Percentiles rank a stretch among this genome's conserved stretches.
Evolutionary conservation across 2,113 vertebrate genomes (phyloP).

Genomic region (Salvator merianae): DNA sequence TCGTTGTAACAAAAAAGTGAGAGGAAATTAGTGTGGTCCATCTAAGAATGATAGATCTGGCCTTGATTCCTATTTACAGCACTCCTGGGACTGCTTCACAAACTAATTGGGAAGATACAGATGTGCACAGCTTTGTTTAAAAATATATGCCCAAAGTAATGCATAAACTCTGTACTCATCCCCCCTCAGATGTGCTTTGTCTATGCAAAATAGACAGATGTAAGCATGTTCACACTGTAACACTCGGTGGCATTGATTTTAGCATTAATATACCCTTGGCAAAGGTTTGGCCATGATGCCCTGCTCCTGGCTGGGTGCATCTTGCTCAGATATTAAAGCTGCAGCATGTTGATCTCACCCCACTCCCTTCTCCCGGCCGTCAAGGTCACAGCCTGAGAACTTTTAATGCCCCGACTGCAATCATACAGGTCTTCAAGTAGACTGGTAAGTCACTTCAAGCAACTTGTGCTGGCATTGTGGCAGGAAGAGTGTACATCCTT

Average conservation of each 20-base stretch:
- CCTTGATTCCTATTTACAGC: not conserved
- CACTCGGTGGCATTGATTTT: not conserved
- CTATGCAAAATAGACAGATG: not conserved
- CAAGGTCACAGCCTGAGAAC: no score
- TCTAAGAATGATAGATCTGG: not conserved
- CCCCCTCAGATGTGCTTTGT: not conserved
- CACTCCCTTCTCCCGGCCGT: no score
- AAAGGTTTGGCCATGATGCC: not conserved
- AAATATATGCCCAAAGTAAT: not conserved
- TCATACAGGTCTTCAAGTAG: no score
- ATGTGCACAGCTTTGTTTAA: not conserved
- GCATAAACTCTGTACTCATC: no score
- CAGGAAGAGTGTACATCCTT: no score
- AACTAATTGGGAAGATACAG: slow-evolving; percentile 1
- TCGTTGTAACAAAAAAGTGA: slow-evolving; percentile 21
- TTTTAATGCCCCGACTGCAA: no score
- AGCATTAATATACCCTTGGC: not conserved
- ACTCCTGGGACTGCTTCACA: not conserved
- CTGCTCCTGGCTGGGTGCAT: no score
- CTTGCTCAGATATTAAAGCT: no score
- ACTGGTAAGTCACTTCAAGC: no score
- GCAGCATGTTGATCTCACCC: no score
- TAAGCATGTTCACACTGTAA: not conserved
- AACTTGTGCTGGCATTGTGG: no score
- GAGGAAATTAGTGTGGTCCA: accelerated